A percentile compares a stretch with the other conserved stretches of the same genome.
Conservation (phyloP, 2,113 vertebrate species). For the Xenopus laevis region DNA sequence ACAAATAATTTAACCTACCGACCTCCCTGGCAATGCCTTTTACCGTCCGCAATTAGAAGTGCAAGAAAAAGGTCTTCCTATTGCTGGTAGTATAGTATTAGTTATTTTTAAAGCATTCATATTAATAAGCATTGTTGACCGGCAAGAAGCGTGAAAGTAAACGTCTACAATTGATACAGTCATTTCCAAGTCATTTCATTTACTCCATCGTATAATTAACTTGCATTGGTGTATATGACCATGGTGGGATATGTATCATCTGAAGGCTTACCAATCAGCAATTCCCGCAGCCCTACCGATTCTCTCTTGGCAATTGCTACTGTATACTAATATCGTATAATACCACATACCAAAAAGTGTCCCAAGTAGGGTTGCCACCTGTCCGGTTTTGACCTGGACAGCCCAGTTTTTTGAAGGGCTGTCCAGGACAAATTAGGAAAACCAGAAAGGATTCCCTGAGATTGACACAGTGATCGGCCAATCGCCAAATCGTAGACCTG, state of each 20-base stretch:
- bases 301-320: no score
- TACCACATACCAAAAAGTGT: no score
- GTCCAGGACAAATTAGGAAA: no score
- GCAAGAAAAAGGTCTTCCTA: not conserved
- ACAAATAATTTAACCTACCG: slow-evolving; percentile 54
- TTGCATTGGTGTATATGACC: not conserved
- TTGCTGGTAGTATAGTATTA: slow-evolving; percentile 12
- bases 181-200: slow-evolving; percentile 19
- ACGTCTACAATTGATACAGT: slow-evolving; percentile 5
- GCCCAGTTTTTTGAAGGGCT: no score
- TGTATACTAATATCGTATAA: no score
- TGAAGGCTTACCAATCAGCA: no score
- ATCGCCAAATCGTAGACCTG: no score
- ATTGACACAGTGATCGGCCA: no score
- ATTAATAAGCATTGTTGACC: slow-evolving; percentile 25
- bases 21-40: slow-evolving; percentile 50
- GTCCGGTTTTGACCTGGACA: no score
- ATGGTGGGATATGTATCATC: not conserved
- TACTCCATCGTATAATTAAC: slow-evolving; percentile 13
- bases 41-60: slow-evolving; percentile 52
- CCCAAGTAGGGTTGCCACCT: no score
- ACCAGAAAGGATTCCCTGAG: no score
- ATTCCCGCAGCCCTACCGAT: no score
- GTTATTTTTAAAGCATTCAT: slow-evolving; percentile 30
- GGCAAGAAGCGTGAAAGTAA: slow-evolving; percentile 5